Evolutionary conservation across 1,140 invertebrate species (phyloP).

Genomic region (Lepidurus packardi): DNA sequence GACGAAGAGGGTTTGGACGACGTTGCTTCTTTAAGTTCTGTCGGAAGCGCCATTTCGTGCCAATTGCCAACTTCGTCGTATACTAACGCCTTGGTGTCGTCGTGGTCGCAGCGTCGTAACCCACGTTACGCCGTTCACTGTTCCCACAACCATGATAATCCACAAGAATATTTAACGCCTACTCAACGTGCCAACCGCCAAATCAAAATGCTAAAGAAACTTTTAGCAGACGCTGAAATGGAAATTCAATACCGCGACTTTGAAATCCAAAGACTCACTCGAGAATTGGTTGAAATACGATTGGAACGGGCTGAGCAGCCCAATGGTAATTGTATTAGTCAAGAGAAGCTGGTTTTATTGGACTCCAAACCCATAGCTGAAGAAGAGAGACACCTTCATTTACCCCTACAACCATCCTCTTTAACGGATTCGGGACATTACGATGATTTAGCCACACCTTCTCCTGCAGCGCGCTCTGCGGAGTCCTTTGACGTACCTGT

Average conservation of each 20-base stretch:
- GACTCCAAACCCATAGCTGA: neutral
- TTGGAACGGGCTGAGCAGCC: conserved; percentile 41
- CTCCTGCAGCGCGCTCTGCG: conserved; percentile 27
- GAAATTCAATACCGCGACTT: conserved; percentile 71
- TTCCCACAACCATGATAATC: conserved; percentile 62
- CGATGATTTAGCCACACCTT: conserved; percentile 65
- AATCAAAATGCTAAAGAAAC: conserved; percentile 58
- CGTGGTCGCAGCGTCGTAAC: neutral
- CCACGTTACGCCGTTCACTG: conserved; percentile 68
- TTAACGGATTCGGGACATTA: conserved; percentile 78
- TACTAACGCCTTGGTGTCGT: conserved; percentile 26
- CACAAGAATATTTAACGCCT: conserved; percentile 75
- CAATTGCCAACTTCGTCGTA: conserved; percentile 23
- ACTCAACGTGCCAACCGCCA: conserved; percentile 74
- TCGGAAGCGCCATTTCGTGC: conserved; percentile 30
- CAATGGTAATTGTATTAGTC: neutral
- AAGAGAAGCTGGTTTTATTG: neutral
- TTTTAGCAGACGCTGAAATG: conserved; percentile 63
- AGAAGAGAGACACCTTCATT: neutral
- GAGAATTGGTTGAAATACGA: conserved; percentile 71
- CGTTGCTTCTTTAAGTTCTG: conserved; percentile 27
- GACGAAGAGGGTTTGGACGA: conserved; percentile 32
- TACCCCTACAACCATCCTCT: conserved; percentile 46
- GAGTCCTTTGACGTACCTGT: conserved; percentile 24
- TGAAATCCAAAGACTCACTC: conserved; percentile 71